Conservation (phyloP, 1,140 invertebrate genomes). For the Diachasma alloeum region DNA sequence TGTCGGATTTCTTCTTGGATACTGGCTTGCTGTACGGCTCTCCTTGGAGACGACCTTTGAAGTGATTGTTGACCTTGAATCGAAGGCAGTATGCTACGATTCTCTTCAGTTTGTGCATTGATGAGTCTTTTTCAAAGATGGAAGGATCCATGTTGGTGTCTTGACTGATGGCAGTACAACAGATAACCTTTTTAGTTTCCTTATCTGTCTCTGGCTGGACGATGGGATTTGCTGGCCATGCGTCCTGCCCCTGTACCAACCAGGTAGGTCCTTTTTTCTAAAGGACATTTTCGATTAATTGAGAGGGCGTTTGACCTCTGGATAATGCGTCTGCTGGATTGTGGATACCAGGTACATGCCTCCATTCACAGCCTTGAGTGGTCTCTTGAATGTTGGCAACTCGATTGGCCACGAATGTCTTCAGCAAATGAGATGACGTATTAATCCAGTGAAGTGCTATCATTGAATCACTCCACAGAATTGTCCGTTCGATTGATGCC, state of each 20-base stretch:
- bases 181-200: too few relatives aligned
- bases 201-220: too few relatives aligned
- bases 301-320: conserved; percentile 38
- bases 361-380: conserved; percentile 43
- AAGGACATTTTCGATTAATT: too few relatives aligned
- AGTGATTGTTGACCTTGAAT: neutral
- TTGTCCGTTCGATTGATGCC: neutral
- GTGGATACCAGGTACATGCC: conserved; percentile 39
- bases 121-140: neutral
- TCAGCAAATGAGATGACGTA: conserved; percentile 21
- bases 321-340: conserved; percentile 62
- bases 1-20: neutral
- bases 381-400: conserved; percentile 41
- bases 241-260: too few relatives aligned
- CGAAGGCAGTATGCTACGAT: neutral
- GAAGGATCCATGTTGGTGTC: too few relatives aligned
- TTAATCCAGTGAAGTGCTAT: conserved; percentile 41
- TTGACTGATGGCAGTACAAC: too few relatives aligned
- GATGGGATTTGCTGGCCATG: too few relatives aligned
- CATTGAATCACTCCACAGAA: conserved; percentile 38
- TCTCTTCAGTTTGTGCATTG: neutral
- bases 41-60: neutral
- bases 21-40: neutral
- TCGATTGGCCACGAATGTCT: conserved; percentile 31
- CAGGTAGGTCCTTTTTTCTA: too few relatives aligned